Evolutionary conservation across 2,888 invertebrate species (phyloP), one percentile per base, ranked within the genome.

Genomic region (Boloria selene): DNA sequence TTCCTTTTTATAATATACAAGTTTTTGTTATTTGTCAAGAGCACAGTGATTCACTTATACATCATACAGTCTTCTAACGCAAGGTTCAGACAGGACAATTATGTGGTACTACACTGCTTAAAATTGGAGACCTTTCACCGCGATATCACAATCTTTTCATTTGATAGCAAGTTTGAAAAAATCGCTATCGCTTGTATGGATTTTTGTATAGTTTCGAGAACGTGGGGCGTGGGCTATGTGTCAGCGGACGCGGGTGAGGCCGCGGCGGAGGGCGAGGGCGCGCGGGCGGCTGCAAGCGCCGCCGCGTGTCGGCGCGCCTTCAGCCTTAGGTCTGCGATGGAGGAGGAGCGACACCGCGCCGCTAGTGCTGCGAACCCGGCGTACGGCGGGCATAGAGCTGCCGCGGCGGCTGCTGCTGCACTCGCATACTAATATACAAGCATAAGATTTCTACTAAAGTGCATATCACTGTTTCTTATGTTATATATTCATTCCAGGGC

Each of bases 231-330:
- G 69, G 75, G 85, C 81, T 89, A 90, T 79, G 89, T 84, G 73
- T 90, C 89, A 4, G 88, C 78, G 38, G 85, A 75, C 4, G 78
- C 26, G 73, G 79, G 18, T 78, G 75, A 44, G 71, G 75, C 63
- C 51, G 78, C 70, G 51, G 79, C 73, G 60, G 81, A 76, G 16
- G 83, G 80, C 14, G 88, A 78, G 14, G 83, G 78, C 2, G 76
- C 83, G 51, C 89, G 81, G 7, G 94, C 94, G 18, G 95, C 92
- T 1, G 95, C 97, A 61, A 98, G 90, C 0, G 98, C 97, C 75
- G 98, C 98, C 42, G 98, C 96, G 87, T 98, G 98, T 77, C 97
- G 95, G 82, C 97, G 95, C 18, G 98, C 98, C 88, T 98, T 98
- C 73, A 98, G 94, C 76, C 98, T 93, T 64, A 98, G 93, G 90